Percentiles rank a stretch among this genome's conserved stretches.
These are phyloP conservation scores for Lamellibrachia luymesi DNA, from an alignment of 1,140 invertebrate genomes.

Conservation along the genomic window DNA sequence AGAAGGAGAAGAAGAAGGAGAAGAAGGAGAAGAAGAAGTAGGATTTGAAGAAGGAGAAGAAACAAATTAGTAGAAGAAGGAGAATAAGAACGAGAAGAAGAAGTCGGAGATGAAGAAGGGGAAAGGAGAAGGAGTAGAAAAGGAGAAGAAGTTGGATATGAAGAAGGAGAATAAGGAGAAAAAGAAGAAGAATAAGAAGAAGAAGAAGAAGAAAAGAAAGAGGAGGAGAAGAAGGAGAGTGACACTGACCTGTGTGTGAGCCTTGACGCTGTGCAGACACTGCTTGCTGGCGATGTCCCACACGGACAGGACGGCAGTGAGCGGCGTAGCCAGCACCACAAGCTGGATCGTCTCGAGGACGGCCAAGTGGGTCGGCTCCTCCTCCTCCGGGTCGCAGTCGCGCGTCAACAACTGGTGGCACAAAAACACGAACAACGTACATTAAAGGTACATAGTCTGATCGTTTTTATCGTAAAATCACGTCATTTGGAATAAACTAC, in stretches of 20 bases:
- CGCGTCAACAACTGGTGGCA: not conserved
- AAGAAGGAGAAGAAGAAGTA: not conserved
- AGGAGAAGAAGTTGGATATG: too few relatives aligned
- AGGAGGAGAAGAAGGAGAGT: not conserved
- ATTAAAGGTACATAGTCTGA: too few relatives aligned
- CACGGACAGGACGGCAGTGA: not conserved
- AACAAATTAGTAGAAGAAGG: not conserved
- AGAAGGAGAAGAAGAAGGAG: not conserved
- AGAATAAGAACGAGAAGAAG: not conserved
- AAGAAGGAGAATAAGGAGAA: too few relatives aligned
- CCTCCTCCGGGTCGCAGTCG: not conserved
- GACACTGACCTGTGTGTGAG: not conserved
- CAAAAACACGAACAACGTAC: not conserved
- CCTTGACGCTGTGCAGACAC: constrained; percentile 2
- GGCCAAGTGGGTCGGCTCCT: not conserved
- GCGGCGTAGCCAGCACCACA: not conserved
- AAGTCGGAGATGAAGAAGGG: constrained; percentile 45
- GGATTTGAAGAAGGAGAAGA: not conserved
- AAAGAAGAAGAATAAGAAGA: too few relatives aligned
- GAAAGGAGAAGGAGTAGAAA: too few relatives aligned
- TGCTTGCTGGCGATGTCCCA: constrained; percentile 8
- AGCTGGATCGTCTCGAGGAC: constrained; percentile 10
- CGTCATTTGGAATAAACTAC: too few relatives aligned
- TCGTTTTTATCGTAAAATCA: too few relatives aligned
- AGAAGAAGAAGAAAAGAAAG: not conserved